Conservation (phyloP, 2,113 vertebrate genomes). For the Megalops atlanticus region DNA sequence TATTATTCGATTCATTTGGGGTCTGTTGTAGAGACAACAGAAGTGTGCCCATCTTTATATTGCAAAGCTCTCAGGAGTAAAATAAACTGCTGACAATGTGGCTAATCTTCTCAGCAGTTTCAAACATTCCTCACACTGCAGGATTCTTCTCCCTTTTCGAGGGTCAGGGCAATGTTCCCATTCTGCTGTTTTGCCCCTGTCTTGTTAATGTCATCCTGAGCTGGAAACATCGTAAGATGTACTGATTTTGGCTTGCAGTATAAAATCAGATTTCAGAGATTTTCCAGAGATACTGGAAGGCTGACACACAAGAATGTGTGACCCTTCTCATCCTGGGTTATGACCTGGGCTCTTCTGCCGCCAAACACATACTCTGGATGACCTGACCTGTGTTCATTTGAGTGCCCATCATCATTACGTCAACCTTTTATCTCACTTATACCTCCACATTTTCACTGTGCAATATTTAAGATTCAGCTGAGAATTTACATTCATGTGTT, state of each 20-base stretch:
- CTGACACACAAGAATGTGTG: not conserved
- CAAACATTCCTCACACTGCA: not conserved
- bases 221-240: not conserved
- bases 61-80: not conserved
- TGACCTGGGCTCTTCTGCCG: not conserved
- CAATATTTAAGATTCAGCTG: not conserved
- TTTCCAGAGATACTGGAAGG: not conserved
- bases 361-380: not conserved
- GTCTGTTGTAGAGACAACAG: not conserved
- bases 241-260: not conserved
- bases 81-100: slow-evolving; percentile 9
- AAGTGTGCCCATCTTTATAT: not conserved
- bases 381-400: not conserved
- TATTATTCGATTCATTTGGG: slow-evolving; percentile 9
- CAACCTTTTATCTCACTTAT: not conserved
- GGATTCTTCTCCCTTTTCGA: not conserved
- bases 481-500: not conserved
- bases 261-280: not conserved
- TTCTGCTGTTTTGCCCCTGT: not conserved
- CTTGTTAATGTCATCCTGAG: not conserved
- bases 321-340: not conserved
- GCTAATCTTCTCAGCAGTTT: not conserved
- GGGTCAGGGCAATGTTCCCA: not conserved
- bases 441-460: not conserved
- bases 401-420: not conserved